Conservation (phyloP, 2,797 vertebrate genomes). For the Cryptoblepharus egeriae region DNA sequence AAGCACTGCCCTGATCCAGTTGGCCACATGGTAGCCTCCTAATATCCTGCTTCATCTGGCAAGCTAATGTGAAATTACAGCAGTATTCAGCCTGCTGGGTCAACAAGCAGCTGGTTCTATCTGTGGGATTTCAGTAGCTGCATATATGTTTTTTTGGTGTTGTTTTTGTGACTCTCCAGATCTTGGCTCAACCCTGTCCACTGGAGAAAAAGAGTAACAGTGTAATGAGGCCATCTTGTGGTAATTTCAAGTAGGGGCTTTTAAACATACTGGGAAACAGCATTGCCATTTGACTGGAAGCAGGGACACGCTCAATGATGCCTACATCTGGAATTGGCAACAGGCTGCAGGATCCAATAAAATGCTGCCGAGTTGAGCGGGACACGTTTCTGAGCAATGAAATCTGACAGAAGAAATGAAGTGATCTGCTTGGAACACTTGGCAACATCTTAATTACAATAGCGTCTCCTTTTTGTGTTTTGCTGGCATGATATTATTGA, state of each 20-base stretch:
- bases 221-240: constrained; percentile 37
- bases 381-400: not conserved
- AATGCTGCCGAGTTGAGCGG: not conserved
- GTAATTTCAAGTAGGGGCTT: constrained; percentile 11
- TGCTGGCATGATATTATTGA: not conserved
- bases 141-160: not conserved
- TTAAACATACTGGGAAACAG: not conserved
- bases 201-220: not conserved
- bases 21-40: not conserved
- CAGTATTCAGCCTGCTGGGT: not conserved
- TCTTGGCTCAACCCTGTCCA: too few relatives aligned
- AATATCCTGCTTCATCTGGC: not conserved
- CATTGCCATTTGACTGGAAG: not conserved
- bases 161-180: not conserved
- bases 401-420: not conserved
- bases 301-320: not conserved
- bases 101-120: not conserved
- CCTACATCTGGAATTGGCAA: not conserved
- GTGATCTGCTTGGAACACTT: not conserved
- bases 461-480: not conserved
- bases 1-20: not conserved
- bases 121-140: not conserved
- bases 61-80: not conserved
- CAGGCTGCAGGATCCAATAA: not conserved
- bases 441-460: not conserved